phyloP scores from a whole-genome alignment of 30 jellyfish, hydroid and myxozoan species.

The Aurelia sp. region DNA sequence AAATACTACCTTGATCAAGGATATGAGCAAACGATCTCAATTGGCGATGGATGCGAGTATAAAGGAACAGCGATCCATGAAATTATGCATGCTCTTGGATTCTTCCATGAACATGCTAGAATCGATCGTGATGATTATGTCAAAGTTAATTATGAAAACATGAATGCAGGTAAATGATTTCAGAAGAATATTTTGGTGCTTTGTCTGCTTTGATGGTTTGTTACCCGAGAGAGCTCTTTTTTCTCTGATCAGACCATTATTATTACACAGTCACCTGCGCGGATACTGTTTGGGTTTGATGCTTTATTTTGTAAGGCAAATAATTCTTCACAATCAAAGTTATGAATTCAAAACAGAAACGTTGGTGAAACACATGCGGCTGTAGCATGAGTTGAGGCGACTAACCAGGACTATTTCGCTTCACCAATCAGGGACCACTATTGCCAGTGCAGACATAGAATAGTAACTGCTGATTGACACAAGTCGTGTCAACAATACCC shows the following conservation, averaged over 20 bases:
- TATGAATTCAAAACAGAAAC: too few relatives aligned
- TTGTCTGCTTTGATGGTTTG: background rate
- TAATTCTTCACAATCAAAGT: too few relatives aligned
- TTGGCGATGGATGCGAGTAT: slow-evolving; percentile 50
- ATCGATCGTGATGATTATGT: slow-evolving; percentile 47
- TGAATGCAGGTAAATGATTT: slow-evolving; percentile 1
- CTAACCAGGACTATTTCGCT: too few relatives aligned
- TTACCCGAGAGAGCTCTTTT: background rate
- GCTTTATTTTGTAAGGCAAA: too few relatives aligned
- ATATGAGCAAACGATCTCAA: slow-evolving; percentile 33
- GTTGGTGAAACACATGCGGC: too few relatives aligned
- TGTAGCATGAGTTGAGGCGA: too few relatives aligned
- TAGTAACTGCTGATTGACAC: too few relatives aligned
- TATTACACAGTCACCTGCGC: too few relatives aligned
- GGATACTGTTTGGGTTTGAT: too few relatives aligned
- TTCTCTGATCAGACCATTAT: background rate
- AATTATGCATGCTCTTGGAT: slow-evolving; percentile 54
- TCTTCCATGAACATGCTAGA: slow-evolving; percentile 55
- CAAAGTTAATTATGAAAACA: slow-evolving; percentile 22
- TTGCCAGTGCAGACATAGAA: too few relatives aligned
- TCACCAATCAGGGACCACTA: too few relatives aligned
- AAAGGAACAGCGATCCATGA: slow-evolving; percentile 65
- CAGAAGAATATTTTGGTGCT: background rate
- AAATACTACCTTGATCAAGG: slow-evolving; percentile 10
- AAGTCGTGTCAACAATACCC: too few relatives aligned